phyloP scores from a whole-genome alignment of 2,113 vertebrate species.

The Chloroceryle aenea region DNA sequence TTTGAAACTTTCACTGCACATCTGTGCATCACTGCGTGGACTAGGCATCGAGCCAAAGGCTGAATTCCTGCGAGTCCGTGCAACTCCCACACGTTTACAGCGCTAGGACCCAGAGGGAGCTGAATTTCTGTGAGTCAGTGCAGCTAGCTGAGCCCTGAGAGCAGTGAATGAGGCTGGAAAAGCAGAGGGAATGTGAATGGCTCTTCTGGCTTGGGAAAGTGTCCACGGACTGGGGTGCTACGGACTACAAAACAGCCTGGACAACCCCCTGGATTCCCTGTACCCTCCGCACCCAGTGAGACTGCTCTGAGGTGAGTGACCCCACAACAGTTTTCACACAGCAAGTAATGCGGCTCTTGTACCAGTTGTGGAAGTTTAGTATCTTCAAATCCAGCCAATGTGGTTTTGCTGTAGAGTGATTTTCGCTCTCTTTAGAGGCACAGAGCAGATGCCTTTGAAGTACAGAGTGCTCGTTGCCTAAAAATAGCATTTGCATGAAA shows the following conservation, averaged over 20 bases:
- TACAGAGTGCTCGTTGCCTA: neutral
- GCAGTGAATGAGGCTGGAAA: conserved; percentile 66
- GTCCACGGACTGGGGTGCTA: conserved; percentile 14
- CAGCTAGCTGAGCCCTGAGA: conserved; percentile 33
- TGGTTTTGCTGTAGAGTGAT: neutral
- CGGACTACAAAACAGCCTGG: neutral
- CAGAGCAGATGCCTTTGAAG: neutral
- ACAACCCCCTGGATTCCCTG: neutral
- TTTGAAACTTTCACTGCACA: conserved; percentile 48
- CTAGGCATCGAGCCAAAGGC: conserved; percentile 47
- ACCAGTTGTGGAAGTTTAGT: neutral
- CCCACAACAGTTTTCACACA: neutral
- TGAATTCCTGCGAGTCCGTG: conserved; percentile 44
- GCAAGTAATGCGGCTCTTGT: neutral
- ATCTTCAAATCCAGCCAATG: neutral
- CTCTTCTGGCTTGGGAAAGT: conserved; percentile 24
- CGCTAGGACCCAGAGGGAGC: conserved; percentile 71
- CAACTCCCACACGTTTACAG: conserved; percentile 54
- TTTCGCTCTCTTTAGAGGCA: neutral
- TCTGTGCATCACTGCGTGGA: conserved; percentile 49
- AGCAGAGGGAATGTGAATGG: conserved; percentile 67
- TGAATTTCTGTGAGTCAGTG: conserved; percentile 50
- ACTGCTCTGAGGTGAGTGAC: conserved; percentile 61
- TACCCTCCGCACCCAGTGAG: neutral
- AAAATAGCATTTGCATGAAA: neutral